These are phyloP conservation scores for Tipula helvola DNA, from an alignment of 2,888 invertebrate species.

Conservation along the genomic window DNA sequence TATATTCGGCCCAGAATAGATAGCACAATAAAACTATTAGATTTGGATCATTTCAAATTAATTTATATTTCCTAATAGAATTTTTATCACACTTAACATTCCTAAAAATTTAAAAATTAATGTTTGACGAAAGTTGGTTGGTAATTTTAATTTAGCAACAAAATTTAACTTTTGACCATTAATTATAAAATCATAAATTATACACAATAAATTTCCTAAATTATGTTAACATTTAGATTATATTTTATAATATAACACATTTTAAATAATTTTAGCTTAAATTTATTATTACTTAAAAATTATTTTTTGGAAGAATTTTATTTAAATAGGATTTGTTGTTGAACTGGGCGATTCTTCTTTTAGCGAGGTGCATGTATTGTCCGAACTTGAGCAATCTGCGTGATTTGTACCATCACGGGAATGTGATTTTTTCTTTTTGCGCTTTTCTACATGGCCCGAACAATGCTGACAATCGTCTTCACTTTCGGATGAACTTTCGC, in stretches of 20 bases:
- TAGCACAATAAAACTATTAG: too few species aligned
- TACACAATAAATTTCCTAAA: background rate
- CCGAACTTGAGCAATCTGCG: background rate
- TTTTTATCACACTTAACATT: background rate
- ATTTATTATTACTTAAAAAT: background rate
- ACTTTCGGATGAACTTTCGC: conserved; percentile 75
- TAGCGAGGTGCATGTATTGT: background rate
- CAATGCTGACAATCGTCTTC: conserved; percentile 81
- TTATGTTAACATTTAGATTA: background rate
- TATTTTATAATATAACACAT: background rate
- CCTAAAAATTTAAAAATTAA: background rate
- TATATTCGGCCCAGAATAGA: too few species aligned
- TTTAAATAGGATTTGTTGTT: background rate
- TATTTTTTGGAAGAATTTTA: background rate
- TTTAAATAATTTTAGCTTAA: background rate
- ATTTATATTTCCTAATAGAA: background rate
- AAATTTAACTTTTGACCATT: background rate
- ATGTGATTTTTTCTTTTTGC: conserved; percentile 30
- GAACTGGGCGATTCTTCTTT: background rate
- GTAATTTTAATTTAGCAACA: background rate
- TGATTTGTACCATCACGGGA: background rate
- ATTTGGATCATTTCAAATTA: background rate
- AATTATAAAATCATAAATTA: background rate
- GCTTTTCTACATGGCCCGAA: conserved; percentile 64
- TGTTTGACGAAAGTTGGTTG: background rate